A percentile compares a stretch with the other conserved stretches of the same genome.
Conservation (phyloP, 2,113 vertebrate species). For the Balaeniceps rex region DNA sequence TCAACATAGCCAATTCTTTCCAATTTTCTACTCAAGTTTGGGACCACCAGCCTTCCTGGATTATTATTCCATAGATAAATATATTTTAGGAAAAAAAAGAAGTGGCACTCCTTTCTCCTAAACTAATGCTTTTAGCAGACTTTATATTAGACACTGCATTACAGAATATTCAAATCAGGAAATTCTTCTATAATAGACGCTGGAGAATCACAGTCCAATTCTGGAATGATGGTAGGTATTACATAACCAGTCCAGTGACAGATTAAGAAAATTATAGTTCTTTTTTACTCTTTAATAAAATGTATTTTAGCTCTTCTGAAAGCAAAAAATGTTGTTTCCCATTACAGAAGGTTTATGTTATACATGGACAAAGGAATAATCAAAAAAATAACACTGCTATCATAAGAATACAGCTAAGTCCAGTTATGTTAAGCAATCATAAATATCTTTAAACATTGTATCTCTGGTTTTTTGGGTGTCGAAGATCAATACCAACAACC, state of each 20-base stretch:
- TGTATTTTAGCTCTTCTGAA: not conserved
- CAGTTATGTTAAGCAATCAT: not conserved
- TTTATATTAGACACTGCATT: not conserved
- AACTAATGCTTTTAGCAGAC: not conserved
- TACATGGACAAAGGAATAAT: not conserved
- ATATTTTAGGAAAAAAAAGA: fast-evolving
- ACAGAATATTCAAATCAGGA: not conserved
- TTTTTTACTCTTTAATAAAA: not conserved
- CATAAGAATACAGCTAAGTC: not conserved
- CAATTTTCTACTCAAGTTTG: not conserved
- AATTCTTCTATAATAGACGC: not conserved
- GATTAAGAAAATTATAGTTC: not conserved
- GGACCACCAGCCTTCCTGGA: not conserved
- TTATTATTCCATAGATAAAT: not conserved
- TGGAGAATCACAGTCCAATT: not conserved
- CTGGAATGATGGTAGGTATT: not conserved
- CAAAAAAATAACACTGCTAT: not conserved
- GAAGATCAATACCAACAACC: not conserved
- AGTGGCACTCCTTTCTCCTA: not conserved
- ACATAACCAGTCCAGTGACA: not conserved
- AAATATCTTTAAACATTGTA: not conserved
- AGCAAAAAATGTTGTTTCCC: not conserved
- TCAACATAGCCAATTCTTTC: not conserved
- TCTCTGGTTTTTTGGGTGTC: not conserved
- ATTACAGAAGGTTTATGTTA: not conserved